These are phyloP conservation scores for Philereme vetulata DNA, from an alignment of 2,888 invertebrate species.

Conservation along the genomic window DNA sequence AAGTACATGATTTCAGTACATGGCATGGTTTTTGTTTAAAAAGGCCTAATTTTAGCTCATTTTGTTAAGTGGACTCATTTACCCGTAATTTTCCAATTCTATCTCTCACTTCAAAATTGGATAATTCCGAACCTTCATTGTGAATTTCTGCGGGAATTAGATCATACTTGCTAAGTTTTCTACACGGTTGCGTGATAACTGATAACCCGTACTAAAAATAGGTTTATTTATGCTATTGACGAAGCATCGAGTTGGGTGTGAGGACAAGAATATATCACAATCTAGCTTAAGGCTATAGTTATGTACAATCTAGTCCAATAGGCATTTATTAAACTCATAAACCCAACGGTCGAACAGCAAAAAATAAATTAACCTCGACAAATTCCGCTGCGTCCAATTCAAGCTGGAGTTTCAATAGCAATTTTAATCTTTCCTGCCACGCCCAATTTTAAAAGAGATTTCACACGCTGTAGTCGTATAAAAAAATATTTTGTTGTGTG, in stretches of 20 bases:
- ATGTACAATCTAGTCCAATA: conserved; percentile 26
- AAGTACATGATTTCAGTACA: no score
- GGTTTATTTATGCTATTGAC: conserved; percentile 4
- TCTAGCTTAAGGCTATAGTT: conserved; percentile 16
- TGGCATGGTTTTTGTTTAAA: no score
- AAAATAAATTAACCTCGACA: conserved; percentile 40
- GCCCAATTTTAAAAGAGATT: conserved; percentile 42
- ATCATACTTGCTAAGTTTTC: not conserved
- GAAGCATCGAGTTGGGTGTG: conserved; percentile 6
- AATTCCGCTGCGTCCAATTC: conserved; percentile 32
- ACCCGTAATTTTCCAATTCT: no score
- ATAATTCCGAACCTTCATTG: no score
- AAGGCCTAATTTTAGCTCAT: no score
- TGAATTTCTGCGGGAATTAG: no score
- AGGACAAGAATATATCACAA: conserved; percentile 14
- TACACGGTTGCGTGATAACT: not conserved
- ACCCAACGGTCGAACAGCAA: conserved; percentile 25
- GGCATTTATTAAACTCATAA: conserved; percentile 27
- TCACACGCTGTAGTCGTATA: conserved; percentile 44
- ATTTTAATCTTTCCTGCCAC: conserved; percentile 33
- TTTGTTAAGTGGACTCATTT: no score
- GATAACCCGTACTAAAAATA: conserved; percentile 4
- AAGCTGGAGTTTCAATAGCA: conserved; percentile 10
- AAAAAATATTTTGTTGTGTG: conserved; percentile 43
- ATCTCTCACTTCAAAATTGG: no score